Conservation (phyloP, 2,888 invertebrate species). For the Macrophya alboannulata region DNA sequence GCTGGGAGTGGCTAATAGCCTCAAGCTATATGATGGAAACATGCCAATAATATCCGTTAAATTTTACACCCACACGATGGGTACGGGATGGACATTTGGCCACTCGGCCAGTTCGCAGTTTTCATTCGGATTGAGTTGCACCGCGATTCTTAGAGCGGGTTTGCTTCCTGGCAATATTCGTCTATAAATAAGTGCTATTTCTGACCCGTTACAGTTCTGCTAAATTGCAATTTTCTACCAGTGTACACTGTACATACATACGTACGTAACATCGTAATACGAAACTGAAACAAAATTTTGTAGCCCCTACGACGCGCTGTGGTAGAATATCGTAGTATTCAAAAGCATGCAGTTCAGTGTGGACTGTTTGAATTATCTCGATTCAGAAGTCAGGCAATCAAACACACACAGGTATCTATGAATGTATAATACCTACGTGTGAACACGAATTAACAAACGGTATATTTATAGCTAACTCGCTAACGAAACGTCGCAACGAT, state of each 20-base stretch:
- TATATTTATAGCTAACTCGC: background rate
- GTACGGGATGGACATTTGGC: conserved; percentile 16
- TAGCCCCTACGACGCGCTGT: background rate
- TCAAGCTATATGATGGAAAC: conserved; percentile 27
- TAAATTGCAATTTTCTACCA: conserved; percentile 38
- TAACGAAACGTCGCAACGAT: background rate
- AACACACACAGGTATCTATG: background rate
- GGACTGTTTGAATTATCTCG: conserved; percentile 4
- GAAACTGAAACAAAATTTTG: background rate
- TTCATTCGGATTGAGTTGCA: conserved; percentile 18
- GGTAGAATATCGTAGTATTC: background rate
- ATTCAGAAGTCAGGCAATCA: conserved; percentile 14
- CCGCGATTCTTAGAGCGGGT: background rate
- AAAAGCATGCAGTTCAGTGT: background rate
- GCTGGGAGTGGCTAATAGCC: conserved; percentile 48
- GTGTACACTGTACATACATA: background rate
- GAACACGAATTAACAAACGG: background rate
- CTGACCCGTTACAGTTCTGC: conserved; percentile 41
- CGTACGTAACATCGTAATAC: too few species aligned
- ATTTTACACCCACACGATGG: background rate
- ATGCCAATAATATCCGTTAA: conserved; percentile 27
- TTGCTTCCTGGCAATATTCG: conserved; percentile 29
- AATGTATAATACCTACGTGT: conserved; percentile 5
- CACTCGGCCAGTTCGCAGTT: conserved; percentile 10
- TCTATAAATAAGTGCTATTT: conserved; percentile 51